A percentile compares a stretch with the other conserved stretches of the same genome.
Evolutionary conservation across 2,888 invertebrate genomes (phyloP).

Genomic region (Caenorhabditis sp.): DNA sequence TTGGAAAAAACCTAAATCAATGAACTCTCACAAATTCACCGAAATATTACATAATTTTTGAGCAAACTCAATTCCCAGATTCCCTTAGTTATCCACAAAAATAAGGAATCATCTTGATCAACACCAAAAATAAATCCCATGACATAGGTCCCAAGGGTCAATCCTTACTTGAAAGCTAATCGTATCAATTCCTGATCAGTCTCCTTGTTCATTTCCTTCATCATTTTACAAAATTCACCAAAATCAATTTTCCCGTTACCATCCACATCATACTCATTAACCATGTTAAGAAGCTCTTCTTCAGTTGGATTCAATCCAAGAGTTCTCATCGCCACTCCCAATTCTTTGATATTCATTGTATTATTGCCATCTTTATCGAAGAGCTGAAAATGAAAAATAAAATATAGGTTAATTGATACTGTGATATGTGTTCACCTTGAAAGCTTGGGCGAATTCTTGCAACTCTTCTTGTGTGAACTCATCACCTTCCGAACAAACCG

Average conservation of each 20-base stretch:
- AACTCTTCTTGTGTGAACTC: constrained; percentile 70
- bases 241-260: constrained; percentile 72
- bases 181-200: constrained; percentile 71
- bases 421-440: constrained; percentile 59
- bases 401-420: no score
- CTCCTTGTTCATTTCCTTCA: constrained; percentile 72
- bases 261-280: constrained; percentile 70
- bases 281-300: constrained; percentile 46
- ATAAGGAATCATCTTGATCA: no score
- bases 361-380: constrained; percentile 71
- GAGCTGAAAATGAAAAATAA: constrained; percentile 54
- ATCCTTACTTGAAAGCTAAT: constrained; percentile 67
- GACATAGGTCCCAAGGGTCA: no score
- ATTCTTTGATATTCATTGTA: constrained; percentile 71
- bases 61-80: no score
- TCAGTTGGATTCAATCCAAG: constrained; percentile 71
- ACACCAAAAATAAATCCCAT: no score
- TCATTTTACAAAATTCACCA: constrained; percentile 71
- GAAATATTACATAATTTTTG: no score
- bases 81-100: no score
- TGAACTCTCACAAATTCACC: no score
- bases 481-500: constrained; percentile 64
- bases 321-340: constrained; percentile 71
- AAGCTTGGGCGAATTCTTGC: constrained; percentile 71
- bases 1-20: no score